Percentiles rank a stretch among this genome's conserved stretches.
Evolutionary conservation across 2,888 invertebrate species (phyloP).

Genomic region (Iselma pallidipennis): DNA sequence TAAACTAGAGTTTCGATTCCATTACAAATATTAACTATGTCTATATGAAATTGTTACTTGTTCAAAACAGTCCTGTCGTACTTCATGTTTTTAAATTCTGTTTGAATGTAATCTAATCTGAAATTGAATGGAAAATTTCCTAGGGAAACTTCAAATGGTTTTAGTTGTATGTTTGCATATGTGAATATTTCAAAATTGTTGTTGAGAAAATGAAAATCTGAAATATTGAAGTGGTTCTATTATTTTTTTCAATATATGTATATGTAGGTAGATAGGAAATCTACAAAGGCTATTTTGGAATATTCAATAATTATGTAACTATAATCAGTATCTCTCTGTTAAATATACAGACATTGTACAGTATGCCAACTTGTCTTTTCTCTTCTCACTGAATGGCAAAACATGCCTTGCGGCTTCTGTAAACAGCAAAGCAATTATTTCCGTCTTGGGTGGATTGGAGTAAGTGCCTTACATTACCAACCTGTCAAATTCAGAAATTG

Average conservation of each 20-base stretch:
- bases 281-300: too few relatives aligned
- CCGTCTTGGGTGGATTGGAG: constrained; percentile 6
- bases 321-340: too few relatives aligned
- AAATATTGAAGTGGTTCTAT: too few relatives aligned
- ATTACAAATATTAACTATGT: neutral
- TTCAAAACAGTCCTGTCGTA: neutral
- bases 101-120: too few relatives aligned
- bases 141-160: too few relatives aligned
- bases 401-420: neutral
- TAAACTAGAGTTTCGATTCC: neutral
- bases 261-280: too few relatives aligned
- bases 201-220: too few relatives aligned
- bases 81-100: neutral
- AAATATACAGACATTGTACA: too few relatives aligned
- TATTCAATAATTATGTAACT: too few relatives aligned
- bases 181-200: too few relatives aligned
- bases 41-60: neutral
- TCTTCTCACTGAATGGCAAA: neutral
- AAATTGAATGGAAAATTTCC: neutral
- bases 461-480: constrained; percentile 17
- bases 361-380: constrained; percentile 5
- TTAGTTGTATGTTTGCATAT: too few relatives aligned
- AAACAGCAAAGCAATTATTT: constrained; percentile 17
- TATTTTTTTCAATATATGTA: too few relatives aligned
- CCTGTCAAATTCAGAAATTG: constrained; percentile 32